These are phyloP conservation scores for Procambarus virginalis DNA, from an alignment of 1,140 invertebrate genomes.

Conservation along the genomic window DNA sequence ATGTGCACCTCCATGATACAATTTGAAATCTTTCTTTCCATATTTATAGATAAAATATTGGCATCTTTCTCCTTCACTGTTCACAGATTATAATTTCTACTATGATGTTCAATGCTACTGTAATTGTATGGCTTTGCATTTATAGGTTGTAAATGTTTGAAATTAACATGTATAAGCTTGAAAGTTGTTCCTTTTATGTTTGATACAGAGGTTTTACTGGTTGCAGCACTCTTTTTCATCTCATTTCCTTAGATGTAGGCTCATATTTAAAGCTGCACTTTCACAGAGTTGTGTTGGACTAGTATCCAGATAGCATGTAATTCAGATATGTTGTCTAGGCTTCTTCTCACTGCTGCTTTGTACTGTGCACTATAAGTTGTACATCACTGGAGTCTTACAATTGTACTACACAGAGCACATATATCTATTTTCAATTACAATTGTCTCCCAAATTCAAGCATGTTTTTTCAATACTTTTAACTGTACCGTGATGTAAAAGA, in stretches of 20 bases:
- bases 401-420: slow-evolving; percentile 4
- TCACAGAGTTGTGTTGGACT: slow-evolving; percentile 1
- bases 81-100: neutral
- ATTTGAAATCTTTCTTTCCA: no score
- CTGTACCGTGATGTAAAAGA: neutral
- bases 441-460: neutral
- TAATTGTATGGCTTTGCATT: neutral
- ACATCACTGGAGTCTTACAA: neutral
- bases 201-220: neutral
- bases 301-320: neutral
- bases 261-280: slow-evolving; percentile 3
- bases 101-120: neutral
- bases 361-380: slow-evolving; percentile 7
- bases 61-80: neutral
- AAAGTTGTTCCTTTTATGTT: neutral
- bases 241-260: neutral
- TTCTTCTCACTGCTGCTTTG: slow-evolving; percentile 3
- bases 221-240: neutral
- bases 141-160: slow-evolving; percentile 10
- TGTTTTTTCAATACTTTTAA: neutral
- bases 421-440: neutral
- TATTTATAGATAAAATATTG: no score
- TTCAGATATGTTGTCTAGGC: slow-evolving; percentile 5
- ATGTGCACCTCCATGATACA: no score
- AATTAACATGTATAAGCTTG: slow-evolving; percentile 7